Conservation (phyloP, 2,797 vertebrate species). For the Enteromius argenteus region DNA sequence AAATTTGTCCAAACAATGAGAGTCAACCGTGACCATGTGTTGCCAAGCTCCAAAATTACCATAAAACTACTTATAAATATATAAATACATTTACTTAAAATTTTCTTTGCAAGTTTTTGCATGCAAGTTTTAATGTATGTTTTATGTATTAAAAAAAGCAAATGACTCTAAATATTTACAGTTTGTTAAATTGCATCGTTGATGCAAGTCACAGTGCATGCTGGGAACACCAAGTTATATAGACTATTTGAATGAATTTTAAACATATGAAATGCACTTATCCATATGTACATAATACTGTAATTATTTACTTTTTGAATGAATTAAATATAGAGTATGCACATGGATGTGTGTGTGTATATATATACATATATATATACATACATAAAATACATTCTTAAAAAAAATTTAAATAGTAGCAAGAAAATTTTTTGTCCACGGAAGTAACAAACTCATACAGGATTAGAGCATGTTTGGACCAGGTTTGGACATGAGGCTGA, state of each 20-base stretch:
- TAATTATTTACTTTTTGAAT: not conserved
- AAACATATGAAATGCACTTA: not conserved
- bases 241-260: not conserved
- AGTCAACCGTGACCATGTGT: not conserved
- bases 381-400: no score
- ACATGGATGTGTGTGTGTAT: not conserved
- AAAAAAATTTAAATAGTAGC: not conserved
- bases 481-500: not conserved
- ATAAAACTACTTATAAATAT: not conserved
- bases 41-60: not conserved
- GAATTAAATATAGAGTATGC: not conserved
- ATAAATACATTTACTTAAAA: not conserved
- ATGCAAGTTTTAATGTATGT: not conserved
- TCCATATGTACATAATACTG: not conserved
- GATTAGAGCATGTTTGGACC: not conserved
- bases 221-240: not conserved
- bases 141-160: not conserved
- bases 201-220: no score
- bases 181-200: not conserved
- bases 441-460: not conserved
- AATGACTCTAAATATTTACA: not conserved
- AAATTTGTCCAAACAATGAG: not conserved
- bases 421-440: not conserved
- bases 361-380: no score
- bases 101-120: not conserved